Conservation (phyloP, 1,140 invertebrate genomes). For the Euwallacea fornicatus region DNA sequence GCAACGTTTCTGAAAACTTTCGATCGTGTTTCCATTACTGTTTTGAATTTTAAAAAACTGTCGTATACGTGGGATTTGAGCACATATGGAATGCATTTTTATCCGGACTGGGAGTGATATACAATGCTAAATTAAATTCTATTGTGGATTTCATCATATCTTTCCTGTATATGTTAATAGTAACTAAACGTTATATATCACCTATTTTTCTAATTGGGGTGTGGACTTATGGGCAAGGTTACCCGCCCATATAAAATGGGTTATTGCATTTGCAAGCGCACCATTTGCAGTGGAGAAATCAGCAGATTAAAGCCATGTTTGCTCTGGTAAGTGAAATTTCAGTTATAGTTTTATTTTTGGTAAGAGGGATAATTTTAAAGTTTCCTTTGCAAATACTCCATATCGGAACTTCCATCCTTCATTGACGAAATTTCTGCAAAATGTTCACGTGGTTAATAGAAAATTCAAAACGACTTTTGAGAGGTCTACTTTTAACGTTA, state of each 20-base stretch:
- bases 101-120: no score
- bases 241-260: constrained; percentile 25
- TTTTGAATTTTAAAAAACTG: no score
- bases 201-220: constrained; percentile 14
- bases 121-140: constrained; percentile 2
- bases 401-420: no score
- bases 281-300: constrained; percentile 14
- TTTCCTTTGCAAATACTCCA: no score
- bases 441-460: no score
- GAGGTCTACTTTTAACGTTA: no score
- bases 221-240: constrained; percentile 31
- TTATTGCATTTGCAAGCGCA: constrained; percentile 4
- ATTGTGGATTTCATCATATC: constrained; percentile 16
- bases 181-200: constrained; percentile 8
- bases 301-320: constrained; percentile 3
- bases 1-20: no score
- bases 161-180: neutral
- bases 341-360: constrained; percentile 5
- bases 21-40: no score
- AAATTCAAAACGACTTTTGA: no score
- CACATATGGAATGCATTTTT: no score
- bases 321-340: constrained; percentile 22
- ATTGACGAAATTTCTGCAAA: no score
- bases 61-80: no score
- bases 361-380: neutral